Evolutionary conservation across 2,113 vertebrate species (phyloP).

Genomic region (Carassius carassius): DNA sequence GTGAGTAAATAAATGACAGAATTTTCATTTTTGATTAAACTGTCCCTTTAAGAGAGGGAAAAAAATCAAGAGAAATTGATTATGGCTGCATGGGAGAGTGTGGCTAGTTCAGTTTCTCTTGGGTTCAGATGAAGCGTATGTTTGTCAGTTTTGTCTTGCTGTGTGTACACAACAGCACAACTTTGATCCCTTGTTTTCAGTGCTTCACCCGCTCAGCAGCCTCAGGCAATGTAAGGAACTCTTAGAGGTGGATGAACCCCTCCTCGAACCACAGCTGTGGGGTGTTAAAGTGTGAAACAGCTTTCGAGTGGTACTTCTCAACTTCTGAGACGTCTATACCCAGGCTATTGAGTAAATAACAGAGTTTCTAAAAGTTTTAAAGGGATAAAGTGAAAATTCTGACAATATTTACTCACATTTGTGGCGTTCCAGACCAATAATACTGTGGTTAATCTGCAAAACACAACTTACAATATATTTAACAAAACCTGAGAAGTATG

Average conservation of each 20-base stretch:
- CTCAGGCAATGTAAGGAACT: slow-evolving; percentile 2
- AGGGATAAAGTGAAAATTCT: neutral
- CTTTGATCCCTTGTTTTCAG: slow-evolving; percentile 44
- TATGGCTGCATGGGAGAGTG: neutral
- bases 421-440: neutral
- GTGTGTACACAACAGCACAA: slow-evolving; percentile 35
- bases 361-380: neutral
- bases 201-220: slow-evolving; percentile 13
- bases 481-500: neutral
- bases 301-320: neutral
- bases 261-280: slow-evolving; percentile 16
- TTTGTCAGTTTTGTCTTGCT: slow-evolving; percentile 36
- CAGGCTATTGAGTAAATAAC: neutral
- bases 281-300: slow-evolving; percentile 35
- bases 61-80: neutral
- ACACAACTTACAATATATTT: neutral
- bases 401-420: neutral
- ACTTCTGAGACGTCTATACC: neutral
- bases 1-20: neutral
- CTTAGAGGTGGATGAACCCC: neutral
- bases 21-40: neutral
- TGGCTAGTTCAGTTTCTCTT: slow-evolving; percentile 2
- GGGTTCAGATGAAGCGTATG: slow-evolving; percentile 25
- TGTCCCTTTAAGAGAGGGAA: neutral
- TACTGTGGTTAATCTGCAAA: too few relatives aligned